phyloP scores from a whole-genome alignment of 2,797 vertebrate species.

The Platalea minor region DNA sequence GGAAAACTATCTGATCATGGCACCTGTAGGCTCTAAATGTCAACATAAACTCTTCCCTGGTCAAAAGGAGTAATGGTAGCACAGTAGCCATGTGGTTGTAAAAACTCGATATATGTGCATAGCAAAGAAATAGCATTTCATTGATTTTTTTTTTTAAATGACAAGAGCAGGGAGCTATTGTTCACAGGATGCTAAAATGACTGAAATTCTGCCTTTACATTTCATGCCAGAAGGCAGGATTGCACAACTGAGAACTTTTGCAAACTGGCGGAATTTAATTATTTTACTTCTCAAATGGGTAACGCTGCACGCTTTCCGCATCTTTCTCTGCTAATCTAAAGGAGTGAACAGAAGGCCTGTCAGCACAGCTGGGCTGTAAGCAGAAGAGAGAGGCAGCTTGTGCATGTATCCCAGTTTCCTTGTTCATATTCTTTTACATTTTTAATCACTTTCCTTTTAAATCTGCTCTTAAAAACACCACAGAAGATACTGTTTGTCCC shows the following conservation, averaged over 20 bases:
- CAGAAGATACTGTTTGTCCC: background rate
- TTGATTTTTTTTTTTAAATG: background rate
- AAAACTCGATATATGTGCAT: background rate
- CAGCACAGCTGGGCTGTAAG: slow-evolving; percentile 16
- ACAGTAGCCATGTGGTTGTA: background rate
- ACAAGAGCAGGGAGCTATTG: background rate
- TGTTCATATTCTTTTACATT: slow-evolving; percentile 56
- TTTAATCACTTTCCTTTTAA: slow-evolving; percentile 58
- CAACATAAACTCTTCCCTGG: background rate
- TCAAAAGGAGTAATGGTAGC: background rate
- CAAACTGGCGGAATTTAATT: background rate
- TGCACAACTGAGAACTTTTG: background rate
- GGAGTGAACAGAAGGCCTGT: background rate
- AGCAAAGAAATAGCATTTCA: background rate
- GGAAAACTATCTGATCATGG: background rate
- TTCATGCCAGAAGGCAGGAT: background rate
- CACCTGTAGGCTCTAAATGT: background rate
- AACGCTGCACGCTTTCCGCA: background rate
- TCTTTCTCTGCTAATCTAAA: background rate
- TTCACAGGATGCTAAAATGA: background rate
- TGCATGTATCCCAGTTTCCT: slow-evolving; percentile 30
- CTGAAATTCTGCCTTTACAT: background rate
- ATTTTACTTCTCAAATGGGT: background rate
- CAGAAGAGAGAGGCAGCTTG: background rate
- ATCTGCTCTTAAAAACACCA: slow-evolving; percentile 22